phyloP scores from a whole-genome alignment of 2,113 vertebrate genomes.

The Psittacara wagleri region DNA sequence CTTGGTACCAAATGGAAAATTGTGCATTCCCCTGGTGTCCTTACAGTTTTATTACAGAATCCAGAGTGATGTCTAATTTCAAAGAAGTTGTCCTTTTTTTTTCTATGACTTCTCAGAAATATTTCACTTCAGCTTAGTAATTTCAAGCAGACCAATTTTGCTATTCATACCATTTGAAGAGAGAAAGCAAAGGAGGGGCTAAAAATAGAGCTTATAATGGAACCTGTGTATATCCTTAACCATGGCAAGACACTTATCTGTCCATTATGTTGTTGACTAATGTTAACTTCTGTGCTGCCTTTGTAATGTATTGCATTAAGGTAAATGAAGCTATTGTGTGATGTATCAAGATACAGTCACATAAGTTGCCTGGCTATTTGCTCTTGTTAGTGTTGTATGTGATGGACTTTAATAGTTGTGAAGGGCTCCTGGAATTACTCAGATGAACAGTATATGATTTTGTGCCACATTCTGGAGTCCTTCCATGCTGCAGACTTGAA shows the following conservation, averaged over 20 bases:
- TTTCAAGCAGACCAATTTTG: conserved; percentile 27
- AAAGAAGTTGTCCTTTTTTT: not conserved
- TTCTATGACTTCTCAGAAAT: not conserved
- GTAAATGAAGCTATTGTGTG: conserved; percentile 51
- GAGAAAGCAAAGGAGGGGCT: conserved; percentile 10
- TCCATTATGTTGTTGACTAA: conserved; percentile 64
- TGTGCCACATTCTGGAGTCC: not conserved
- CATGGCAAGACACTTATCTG: conserved; percentile 44
- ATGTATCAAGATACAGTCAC: conserved; percentile 40
- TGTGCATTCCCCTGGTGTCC: not conserved
- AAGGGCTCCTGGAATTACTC: not conserved
- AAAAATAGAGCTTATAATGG: conserved; percentile 55
- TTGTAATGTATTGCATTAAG: conserved; percentile 64
- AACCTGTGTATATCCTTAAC: conserved; percentile 54
- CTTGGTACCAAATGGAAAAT: not conserved
- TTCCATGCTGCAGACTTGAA: not conserved
- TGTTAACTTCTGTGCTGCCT: conserved; percentile 56
- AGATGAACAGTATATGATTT: not conserved
- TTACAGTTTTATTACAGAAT: conserved; percentile 20
- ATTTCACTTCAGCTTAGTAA: not conserved
- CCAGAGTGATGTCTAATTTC: not conserved
- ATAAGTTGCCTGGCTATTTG: conserved; percentile 44
- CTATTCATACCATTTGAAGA: conserved; percentile 7
- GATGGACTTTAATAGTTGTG: conserved; percentile 50
- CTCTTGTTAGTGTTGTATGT: conserved; percentile 14